Conservation (phyloP, 2,888 invertebrate genomes). For the Tetragnatha montana region DNA sequence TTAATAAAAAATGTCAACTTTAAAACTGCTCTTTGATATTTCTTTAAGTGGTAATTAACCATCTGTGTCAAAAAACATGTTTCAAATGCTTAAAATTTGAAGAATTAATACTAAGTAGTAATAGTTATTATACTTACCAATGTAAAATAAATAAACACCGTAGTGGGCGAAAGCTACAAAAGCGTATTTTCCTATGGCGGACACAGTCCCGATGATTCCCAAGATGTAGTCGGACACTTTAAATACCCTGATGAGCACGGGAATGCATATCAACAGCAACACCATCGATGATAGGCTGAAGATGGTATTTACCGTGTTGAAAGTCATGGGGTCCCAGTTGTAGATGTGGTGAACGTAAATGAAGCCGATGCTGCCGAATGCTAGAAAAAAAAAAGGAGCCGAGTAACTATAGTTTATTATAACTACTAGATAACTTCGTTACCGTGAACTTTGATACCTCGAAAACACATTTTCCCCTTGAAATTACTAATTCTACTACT, state of each 20-base stretch:
- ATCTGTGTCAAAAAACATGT: too few relatives aligned
- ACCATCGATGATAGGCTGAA: neutral
- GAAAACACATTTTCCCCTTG: too few relatives aligned
- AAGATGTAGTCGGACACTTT: slow-evolving; percentile 34
- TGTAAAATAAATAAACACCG: slow-evolving; percentile 35
- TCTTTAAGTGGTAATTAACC: too few relatives aligned
- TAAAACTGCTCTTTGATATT: too few relatives aligned
- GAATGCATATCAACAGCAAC: neutral
- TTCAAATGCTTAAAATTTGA: neutral
- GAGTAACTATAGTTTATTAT: too few relatives aligned
- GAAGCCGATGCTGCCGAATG: slow-evolving; percentile 33
- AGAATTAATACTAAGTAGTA: neutral
- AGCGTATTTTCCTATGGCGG: slow-evolving; percentile 41
- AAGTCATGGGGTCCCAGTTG: slow-evolving; percentile 49
- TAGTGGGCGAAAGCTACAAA: slow-evolving; percentile 27
- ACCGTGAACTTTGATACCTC: too few relatives aligned
- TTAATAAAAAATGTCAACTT: too few relatives aligned
- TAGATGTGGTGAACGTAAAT: slow-evolving; percentile 56
- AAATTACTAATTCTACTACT: too few relatives aligned
- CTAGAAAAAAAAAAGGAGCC: slow-evolving; percentile 43
- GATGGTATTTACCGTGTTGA: slow-evolving; percentile 28
- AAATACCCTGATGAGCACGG: slow-evolving; percentile 29
- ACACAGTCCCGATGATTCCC: slow-evolving; percentile 57
- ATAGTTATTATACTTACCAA: slow-evolving; percentile 44
- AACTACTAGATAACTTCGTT: too few relatives aligned